Base-by-base conservation (phyloP, 2,797 vertebrate species). In the Jordanella pulchra region DNA sequence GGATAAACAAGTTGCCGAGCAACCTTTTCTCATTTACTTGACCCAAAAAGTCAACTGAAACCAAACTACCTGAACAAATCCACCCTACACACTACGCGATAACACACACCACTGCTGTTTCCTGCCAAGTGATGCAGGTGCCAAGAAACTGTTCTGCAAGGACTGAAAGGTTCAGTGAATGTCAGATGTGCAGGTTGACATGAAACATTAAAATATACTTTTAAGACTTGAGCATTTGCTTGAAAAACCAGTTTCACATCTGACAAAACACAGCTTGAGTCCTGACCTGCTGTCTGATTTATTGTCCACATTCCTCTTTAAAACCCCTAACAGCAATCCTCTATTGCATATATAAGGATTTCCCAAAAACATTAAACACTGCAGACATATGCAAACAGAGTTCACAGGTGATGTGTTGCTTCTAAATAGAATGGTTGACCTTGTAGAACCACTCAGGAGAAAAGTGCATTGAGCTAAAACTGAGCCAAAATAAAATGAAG, bases 61-160 rank as follows among this genome's bases (percentile, higher is more conserved):
- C 66, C 53, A 75, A 77, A 82, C 55, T 58, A 77, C 78, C 68
- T 67, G 65, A 45, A 67, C 75, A 70, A 80, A 76, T 77, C 67
- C 76, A 76, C 54, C 51, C 48, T 60, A 76, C 73, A 80, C 79
- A 85, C 81, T 60, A 67, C 78, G 66, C 67, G 83, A 78, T 80
- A 68, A 78, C 65, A 77, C 69, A 85, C 78, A 71, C 56, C 11
- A 54, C 35, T 71, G 86, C 78, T 73, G 61, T 80, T 89, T 88
- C 86, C 77, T 89, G 89, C 86, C 92, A 92, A 92, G 69, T 65
- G 73, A 77, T n/a, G 75, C 55, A 61, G 32, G 28, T 78, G 86
- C 88, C 90, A 90, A 84, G 71, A 69, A 78, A 79, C 71, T 82
- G 75, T 51, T 73, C 79, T 68, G 74, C 72, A 56, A 82, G 69